Evolutionary conservation across 2,888 invertebrate genomes (phyloP).

Genomic region (Rhingia rostrata): DNA sequence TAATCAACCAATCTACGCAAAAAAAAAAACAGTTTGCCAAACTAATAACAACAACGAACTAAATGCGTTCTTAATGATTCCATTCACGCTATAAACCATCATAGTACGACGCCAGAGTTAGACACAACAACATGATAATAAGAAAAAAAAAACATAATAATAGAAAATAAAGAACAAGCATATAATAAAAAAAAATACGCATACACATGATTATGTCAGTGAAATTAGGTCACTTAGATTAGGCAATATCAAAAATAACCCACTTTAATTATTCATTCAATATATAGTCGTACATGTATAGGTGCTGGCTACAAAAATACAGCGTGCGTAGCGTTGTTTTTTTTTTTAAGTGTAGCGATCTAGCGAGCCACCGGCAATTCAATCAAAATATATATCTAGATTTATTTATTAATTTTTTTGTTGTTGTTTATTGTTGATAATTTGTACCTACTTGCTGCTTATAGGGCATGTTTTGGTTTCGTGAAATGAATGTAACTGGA

Average conservation of each 20-base stretch:
- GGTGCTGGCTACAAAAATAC: neutral
- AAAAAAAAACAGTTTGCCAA: neutral
- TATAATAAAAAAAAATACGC: neutral
- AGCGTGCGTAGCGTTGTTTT: neutral
- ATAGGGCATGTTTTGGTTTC: too few relatives aligned
- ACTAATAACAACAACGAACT: neutral
- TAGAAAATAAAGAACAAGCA: neutral
- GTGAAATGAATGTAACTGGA: too few relatives aligned
- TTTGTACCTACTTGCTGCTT: too few relatives aligned
- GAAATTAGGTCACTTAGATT: slow-evolving; percentile 62
- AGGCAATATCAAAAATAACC: slow-evolving; percentile 62
- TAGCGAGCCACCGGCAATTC: too few relatives aligned
- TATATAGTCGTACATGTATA: slow-evolving; percentile 5
- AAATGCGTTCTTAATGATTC: slow-evolving; percentile 27
- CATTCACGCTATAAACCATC: slow-evolving; percentile 25
- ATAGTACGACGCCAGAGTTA: neutral
- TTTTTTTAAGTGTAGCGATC: neutral
- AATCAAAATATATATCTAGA: too few relatives aligned
- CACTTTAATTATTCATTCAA: slow-evolving; percentile 38
- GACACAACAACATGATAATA: neutral
- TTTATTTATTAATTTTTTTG: too few relatives aligned
- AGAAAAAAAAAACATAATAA: neutral
- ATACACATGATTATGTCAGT: slow-evolving; percentile 50
- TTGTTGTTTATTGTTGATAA: too few relatives aligned
- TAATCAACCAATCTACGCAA: neutral